These are phyloP conservation scores for Orthosia gracilis DNA, from an alignment of 2,888 invertebrate species.

Conservation along the genomic window DNA sequence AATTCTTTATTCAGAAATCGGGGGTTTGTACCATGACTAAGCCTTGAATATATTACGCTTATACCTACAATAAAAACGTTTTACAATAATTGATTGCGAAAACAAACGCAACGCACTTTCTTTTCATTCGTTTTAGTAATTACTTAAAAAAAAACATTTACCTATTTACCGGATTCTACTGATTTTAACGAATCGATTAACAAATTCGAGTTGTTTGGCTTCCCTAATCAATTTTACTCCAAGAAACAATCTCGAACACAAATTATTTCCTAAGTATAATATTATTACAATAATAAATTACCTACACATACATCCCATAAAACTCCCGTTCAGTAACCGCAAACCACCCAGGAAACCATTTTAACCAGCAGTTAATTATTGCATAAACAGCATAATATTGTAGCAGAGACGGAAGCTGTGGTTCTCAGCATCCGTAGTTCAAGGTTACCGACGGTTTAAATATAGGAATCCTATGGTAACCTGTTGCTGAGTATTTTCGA, in stretches of 20 bases:
- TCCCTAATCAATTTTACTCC: neutral
- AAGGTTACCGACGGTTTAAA: conserved; percentile 31
- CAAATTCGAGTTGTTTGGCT: neutral
- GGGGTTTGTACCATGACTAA: too few relatives aligned
- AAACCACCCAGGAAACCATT: conserved; percentile 48
- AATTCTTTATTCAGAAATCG: too few relatives aligned
- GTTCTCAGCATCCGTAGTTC: conserved; percentile 36
- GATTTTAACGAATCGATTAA: neutral
- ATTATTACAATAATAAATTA: neutral
- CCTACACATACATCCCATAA: conserved; percentile 24
- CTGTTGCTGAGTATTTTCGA: neutral
- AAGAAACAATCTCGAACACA: neutral
- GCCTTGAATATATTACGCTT: too few relatives aligned
- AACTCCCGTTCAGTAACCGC: conserved; percentile 24
- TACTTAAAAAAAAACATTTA: neutral
- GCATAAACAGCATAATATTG: conserved; percentile 44
- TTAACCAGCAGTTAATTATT: conserved; percentile 28
- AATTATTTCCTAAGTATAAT: neutral
- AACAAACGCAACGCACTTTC: neutral
- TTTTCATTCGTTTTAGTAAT: neutral
- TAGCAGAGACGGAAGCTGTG: conserved; percentile 57
- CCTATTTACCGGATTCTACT: neutral
- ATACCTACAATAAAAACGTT: too few relatives aligned
- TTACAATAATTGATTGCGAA: too few relatives aligned
- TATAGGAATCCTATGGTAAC: conserved; percentile 24